These are phyloP conservation scores for Toxotes lorentzi DNA, from an alignment of 2,797 vertebrate genomes.

Conservation along the genomic window DNA sequence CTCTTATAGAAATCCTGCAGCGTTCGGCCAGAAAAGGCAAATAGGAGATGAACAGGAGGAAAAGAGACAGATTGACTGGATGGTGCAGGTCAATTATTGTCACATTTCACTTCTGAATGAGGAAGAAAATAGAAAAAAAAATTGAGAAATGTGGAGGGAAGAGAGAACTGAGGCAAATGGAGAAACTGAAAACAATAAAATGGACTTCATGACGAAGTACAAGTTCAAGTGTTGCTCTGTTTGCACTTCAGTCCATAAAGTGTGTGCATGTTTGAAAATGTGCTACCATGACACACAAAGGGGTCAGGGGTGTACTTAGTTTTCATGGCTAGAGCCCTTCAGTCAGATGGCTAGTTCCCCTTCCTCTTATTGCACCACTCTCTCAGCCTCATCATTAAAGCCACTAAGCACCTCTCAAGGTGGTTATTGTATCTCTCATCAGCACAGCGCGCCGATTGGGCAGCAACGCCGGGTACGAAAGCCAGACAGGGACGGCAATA, in stretches of 20 bases:
- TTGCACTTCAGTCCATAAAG: not conserved
- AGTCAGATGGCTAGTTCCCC: constrained; percentile 28
- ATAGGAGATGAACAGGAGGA: not conserved
- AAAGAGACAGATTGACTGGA: constrained; percentile 38
- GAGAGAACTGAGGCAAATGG: not conserved
- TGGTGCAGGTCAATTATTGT: constrained; percentile 41
- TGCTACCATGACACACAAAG: constrained; percentile 4
- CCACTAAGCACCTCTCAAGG: constrained; percentile 65
- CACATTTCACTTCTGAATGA: constrained; percentile 44
- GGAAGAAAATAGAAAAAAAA: not conserved
- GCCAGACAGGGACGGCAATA: constrained; percentile 73
- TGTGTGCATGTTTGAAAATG: constrained; percentile 16
- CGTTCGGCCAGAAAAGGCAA: constrained; percentile 35
- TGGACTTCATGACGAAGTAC: constrained; percentile 22
- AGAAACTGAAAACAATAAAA: constrained; percentile 13
- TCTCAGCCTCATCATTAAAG: constrained; percentile 53
- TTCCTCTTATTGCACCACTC: constrained; percentile 39
- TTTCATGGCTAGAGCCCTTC: constrained; percentile 54
- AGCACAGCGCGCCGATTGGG: constrained; percentile 32
- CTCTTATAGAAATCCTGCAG: constrained; percentile 57
- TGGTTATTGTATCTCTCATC: constrained; percentile 60
- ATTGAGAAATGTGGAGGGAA: not conserved
- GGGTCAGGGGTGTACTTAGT: constrained; percentile 51
- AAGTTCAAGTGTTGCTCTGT: constrained; percentile 26
- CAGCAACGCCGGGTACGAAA: constrained; percentile 52